phyloP scores from a whole-genome alignment of 2,797 vertebrate species.

The Antennarius maculatus region DNA sequence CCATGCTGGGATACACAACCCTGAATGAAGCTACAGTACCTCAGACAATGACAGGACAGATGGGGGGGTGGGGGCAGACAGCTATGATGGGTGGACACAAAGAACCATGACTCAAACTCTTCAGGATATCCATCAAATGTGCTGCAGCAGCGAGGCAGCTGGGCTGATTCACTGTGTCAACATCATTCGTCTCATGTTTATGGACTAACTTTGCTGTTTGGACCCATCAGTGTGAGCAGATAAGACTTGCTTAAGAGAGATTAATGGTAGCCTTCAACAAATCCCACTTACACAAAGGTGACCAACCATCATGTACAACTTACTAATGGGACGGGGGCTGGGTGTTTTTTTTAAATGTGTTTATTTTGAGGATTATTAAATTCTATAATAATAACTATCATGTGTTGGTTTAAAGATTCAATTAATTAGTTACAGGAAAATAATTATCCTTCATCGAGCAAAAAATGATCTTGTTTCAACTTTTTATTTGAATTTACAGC shows the following conservation, averaged over 20 bases:
- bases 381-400: too few relatives aligned
- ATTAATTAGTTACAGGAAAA: too few relatives aligned
- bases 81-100: conserved; percentile 51
- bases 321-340: neutral
- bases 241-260: conserved; percentile 23
- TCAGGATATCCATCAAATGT: conserved; percentile 61
- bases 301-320: neutral
- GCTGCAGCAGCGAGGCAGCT: conserved; percentile 43
- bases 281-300: conserved; percentile 12
- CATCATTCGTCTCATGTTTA: conserved; percentile 52
- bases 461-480: neutral
- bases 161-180: conserved; percentile 53
- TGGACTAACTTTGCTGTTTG: conserved; percentile 33
- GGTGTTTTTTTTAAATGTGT: neutral
- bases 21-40: conserved; percentile 46
- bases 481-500: neutral
- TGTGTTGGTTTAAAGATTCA: neutral
- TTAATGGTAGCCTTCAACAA: conserved; percentile 25
- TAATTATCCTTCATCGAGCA: neutral
- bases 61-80: conserved; percentile 25
- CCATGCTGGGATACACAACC: conserved; percentile 55
- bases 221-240: conserved; percentile 24
- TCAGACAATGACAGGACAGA: conserved; percentile 31
- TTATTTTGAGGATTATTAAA: neutral
- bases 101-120: conserved; percentile 49